A percentile compares a stretch with the other conserved stretches of the same genome.
phyloP scores from a whole-genome alignment of 2,113 vertebrate genomes.

The Dryoscopus gambensis region DNA sequence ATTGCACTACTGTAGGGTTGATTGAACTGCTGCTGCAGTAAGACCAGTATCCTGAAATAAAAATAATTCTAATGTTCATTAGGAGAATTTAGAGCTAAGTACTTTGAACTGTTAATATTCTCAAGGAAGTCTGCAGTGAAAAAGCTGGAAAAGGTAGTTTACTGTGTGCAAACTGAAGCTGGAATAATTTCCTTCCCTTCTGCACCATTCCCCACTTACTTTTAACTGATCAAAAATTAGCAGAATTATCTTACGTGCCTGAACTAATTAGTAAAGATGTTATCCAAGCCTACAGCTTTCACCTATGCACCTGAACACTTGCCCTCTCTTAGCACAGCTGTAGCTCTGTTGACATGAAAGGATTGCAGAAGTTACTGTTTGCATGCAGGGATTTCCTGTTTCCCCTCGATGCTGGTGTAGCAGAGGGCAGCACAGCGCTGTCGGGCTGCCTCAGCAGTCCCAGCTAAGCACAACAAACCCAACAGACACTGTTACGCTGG shows the following conservation, averaged over 20 bases:
- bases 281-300: background rate
- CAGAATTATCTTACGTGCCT: background rate
- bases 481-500: background rate
- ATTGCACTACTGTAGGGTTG: background rate
- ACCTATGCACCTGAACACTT: background rate
- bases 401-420: rapidly evolving
- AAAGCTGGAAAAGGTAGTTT: background rate
- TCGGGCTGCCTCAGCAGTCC: background rate
- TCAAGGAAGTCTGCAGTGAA: background rate
- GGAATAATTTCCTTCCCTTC: background rate
- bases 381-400: background rate
- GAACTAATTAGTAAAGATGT: background rate
- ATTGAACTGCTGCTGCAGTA: background rate
- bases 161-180: background rate
- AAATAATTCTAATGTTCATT: background rate
- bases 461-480: background rate
- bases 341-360: background rate
- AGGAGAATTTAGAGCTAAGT: background rate
- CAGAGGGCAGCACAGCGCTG: background rate
- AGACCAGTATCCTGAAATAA: background rate
- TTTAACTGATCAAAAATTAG: background rate
- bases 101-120: background rate
- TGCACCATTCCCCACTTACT: background rate
- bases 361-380: background rate
- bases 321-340: background rate